Evolutionary conservation across 2,113 vertebrate genomes (phyloP).

Genomic region (Otis tarda): DNA sequence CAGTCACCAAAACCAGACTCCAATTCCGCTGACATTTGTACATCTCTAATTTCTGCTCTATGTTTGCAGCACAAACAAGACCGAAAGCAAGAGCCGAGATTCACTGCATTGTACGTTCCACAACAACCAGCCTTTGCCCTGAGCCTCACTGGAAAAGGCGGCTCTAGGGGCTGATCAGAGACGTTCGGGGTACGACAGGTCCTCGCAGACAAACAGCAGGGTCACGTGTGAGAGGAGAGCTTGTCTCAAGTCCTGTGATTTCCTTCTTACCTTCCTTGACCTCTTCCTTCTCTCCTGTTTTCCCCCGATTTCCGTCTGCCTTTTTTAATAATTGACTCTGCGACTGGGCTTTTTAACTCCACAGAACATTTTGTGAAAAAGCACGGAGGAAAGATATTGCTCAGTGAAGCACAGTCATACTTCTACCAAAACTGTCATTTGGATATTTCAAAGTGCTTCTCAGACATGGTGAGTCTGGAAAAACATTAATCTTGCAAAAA

Average conservation of each 20-base stretch:
- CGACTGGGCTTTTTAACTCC: not conserved
- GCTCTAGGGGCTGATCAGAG: not conserved
- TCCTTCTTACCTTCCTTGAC: not conserved
- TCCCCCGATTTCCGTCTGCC: not conserved
- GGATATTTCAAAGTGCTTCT: not conserved
- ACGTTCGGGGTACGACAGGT: not conserved
- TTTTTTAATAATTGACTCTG: not conserved
- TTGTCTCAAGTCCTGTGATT: not conserved
- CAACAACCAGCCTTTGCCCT: not conserved
- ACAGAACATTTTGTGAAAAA: not conserved
- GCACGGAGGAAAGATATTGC: not conserved
- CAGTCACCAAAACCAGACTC: not conserved
- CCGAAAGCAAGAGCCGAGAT: not conserved
- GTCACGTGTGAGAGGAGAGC: not conserved
- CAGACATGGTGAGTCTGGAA: not conserved
- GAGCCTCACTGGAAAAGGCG: not conserved
- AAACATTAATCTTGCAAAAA: not conserved
- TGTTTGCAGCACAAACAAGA: not conserved
- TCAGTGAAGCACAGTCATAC: not conserved
- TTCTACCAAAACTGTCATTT: not conserved
- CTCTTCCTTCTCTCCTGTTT: not conserved
- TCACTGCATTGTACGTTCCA: not conserved
- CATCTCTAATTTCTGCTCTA: not conserved
- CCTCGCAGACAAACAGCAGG: not conserved
- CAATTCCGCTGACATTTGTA: not conserved